Conservation (phyloP, 2,888 invertebrate genomes). For the Orthonevra nobilis region DNA sequence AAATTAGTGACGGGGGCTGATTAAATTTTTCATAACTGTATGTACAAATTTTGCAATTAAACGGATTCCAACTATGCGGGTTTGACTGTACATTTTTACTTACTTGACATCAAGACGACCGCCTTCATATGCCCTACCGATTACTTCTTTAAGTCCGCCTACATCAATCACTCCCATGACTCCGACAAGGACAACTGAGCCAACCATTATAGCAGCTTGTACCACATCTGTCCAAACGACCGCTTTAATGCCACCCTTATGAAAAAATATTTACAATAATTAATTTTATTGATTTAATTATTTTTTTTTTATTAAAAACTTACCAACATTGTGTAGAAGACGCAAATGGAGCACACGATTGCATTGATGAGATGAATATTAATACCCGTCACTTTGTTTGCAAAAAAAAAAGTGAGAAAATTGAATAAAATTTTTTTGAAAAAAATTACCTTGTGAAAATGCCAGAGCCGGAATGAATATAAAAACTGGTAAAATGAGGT, state of each 20-base stretch:
- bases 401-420: no score
- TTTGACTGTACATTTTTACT: no score
- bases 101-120: conserved; percentile 79
- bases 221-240: conserved; percentile 82
- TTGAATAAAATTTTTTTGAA: not conserved
- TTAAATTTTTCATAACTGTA: no score
- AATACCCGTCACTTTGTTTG: conserved; percentile 82
- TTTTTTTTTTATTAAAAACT: conserved; percentile 73
- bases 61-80: no score
- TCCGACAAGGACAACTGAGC: conserved; percentile 78
- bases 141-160: conserved; percentile 79
- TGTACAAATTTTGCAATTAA: no score
- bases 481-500: conserved; percentile 76
- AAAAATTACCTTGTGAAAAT: conserved; percentile 77
- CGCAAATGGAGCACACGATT: conserved; percentile 82
- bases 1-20: no score
- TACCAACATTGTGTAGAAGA: conserved; percentile 83
- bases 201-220: conserved; percentile 79
- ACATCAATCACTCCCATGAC: conserved; percentile 78
- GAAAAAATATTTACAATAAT: not conserved
- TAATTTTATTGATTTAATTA: not conserved
- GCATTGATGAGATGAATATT: conserved; percentile 82
- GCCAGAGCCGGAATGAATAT: conserved; percentile 78
- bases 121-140: conserved; percentile 76
- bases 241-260: conserved; percentile 81